Conservation (phyloP, 2,888 invertebrate genomes). For the Pseudoips prasinana region DNA sequence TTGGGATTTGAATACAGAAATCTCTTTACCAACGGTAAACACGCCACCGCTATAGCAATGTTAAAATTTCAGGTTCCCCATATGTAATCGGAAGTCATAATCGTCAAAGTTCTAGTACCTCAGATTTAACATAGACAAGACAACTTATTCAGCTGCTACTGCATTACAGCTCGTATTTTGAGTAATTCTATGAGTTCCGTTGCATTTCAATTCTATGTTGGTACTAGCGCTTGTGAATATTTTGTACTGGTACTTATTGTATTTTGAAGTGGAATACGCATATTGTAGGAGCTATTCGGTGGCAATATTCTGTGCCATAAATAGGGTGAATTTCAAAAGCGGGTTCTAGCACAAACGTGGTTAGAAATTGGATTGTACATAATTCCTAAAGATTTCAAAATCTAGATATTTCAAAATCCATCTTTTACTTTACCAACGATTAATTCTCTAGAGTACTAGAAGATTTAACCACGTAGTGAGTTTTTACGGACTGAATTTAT, state of each 20-base stretch:
- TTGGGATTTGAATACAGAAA: no score
- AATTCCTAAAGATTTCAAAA: no score
- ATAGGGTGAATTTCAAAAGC: no score
- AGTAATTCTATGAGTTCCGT: conserved; percentile 13
- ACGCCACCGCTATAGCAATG: no score
- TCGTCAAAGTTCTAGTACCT: conserved; percentile 39
- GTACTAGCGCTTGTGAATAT: conserved; percentile 15
- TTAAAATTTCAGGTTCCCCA: conserved; percentile 23
- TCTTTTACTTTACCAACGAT: no score
- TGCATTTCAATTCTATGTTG: conserved; percentile 26
- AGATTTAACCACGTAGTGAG: no score
- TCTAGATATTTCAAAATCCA: no score
- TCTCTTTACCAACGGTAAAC: no score
- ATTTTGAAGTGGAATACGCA: conserved; percentile 21
- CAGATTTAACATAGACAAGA: conserved; percentile 32
- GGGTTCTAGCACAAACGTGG: no score
- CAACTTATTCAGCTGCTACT: conserved; percentile 33
- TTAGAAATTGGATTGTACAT: no score
- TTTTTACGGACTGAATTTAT: no score
- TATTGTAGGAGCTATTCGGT: conserved; percentile 13
- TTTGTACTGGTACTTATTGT: conserved; percentile 21
- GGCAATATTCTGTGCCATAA: neutral
- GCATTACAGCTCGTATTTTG: conserved; percentile 21
- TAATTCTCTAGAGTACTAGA: no score
- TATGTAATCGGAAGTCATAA: conserved; percentile 39